Conservation (phyloP, 2,113 vertebrate genomes). For the Otolemur garnettii region DNA sequence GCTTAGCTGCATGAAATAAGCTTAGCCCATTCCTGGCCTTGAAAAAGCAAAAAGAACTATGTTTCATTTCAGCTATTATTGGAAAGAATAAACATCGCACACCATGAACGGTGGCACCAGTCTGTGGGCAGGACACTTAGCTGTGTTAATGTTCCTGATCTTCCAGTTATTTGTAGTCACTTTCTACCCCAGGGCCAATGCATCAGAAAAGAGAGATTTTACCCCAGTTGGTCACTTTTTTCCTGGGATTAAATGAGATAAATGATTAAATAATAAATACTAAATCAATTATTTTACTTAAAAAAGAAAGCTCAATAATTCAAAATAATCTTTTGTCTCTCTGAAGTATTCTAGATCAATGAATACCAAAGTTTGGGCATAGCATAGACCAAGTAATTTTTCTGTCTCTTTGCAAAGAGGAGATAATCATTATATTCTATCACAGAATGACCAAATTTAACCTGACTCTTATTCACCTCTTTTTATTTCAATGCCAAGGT, state of each 20-base stretch:
- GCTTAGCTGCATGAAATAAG: neutral
- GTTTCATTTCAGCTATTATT: neutral
- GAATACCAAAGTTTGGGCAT: neutral
- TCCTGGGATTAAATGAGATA: neutral
- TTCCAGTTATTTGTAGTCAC: neutral
- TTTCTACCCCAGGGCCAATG: neutral
- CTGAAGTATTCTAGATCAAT: neutral
- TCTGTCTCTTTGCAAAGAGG: neutral
- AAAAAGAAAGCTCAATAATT: neutral
- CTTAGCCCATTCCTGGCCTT: neutral
- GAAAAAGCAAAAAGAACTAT: neutral
- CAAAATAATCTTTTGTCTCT: neutral
- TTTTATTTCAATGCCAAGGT: neutral
- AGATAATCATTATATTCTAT: neutral
- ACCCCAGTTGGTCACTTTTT: neutral
- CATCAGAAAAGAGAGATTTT: neutral
- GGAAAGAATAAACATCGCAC: neutral
- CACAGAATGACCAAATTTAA: neutral
- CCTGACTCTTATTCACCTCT: neutral
- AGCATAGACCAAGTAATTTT: neutral
- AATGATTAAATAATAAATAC: constrained; percentile 48
- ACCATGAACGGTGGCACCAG: too few relatives aligned
- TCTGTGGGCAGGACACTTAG: neutral
- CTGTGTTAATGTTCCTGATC: neutral
- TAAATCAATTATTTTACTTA: constrained; percentile 1